phyloP scores from a whole-genome alignment of 2,888 invertebrate genomes.

The Rhopalosiphum nymphaeae region DNA sequence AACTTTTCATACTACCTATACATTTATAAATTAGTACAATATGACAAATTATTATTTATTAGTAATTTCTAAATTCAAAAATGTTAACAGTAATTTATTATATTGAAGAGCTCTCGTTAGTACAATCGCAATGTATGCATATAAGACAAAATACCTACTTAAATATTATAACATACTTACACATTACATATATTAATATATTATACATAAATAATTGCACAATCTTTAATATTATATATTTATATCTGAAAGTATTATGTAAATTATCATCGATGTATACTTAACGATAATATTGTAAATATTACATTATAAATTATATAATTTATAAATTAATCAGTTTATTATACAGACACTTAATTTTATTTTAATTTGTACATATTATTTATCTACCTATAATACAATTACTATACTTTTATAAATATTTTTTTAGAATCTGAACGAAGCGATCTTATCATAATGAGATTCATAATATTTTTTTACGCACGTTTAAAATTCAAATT shows the following conservation, averaged over 20 bases:
- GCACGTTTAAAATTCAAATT: no score
- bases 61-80: neutral
- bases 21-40: neutral
- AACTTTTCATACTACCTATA: neutral
- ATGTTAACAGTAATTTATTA: neutral
- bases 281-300: neutral
- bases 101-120: neutral
- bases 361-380: neutral
- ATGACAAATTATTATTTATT: neutral
- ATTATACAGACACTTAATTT: neutral
- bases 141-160: neutral
- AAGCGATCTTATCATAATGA: no score
- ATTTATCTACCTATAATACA: neutral
- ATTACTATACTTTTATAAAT: neutral
- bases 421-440: no score
- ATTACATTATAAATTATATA: neutral
- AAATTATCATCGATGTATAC: neutral
- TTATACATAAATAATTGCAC: neutral
- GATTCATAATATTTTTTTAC: no score
- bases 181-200: neutral
- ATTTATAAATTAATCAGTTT: neutral
- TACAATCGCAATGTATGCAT: neutral
- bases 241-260: neutral
- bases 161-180: neutral
- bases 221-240: neutral